phyloP scores from a whole-genome alignment of 1,140 invertebrate species.

The Nasonia longicornis region DNA sequence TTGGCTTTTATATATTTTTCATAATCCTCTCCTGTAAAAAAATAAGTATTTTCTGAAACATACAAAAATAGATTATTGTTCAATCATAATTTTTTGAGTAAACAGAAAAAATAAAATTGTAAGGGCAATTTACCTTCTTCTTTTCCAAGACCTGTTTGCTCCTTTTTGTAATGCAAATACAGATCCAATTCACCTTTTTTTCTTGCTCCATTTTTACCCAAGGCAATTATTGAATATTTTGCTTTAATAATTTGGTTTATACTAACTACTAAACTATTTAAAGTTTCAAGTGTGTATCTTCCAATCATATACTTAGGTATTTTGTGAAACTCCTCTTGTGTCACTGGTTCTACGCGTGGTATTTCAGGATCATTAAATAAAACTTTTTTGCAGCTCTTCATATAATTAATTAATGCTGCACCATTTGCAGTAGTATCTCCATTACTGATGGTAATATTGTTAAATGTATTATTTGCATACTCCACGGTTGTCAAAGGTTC shows the following conservation, averaged over 20 bases:
- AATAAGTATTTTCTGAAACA: constrained; percentile 58
- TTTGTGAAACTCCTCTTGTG: constrained; percentile 55
- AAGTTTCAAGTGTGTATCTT: constrained; percentile 52
- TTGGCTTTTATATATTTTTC: constrained; percentile 56
- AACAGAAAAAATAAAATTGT: neutral
- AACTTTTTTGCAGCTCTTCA: constrained; percentile 57
- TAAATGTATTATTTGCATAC: neutral
- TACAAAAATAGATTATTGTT: constrained; percentile 44
- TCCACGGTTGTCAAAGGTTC: neutral
- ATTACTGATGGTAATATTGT: constrained; percentile 8
- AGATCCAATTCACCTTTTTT: constrained; percentile 63
- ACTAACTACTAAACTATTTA: constrained; percentile 58
- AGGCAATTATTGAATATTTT: constrained; percentile 60
- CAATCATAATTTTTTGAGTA: constrained; percentile 26
- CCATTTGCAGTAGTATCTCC: neutral
- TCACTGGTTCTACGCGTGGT: constrained; percentile 49
- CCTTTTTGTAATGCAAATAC: constrained; percentile 59
- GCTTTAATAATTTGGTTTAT: constrained; percentile 61
- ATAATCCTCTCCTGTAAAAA: constrained; percentile 64
- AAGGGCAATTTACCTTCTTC: constrained; percentile 50
- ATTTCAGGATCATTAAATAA: constrained; percentile 58
- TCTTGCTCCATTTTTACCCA: constrained; percentile 58
- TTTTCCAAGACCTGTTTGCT: constrained; percentile 51
- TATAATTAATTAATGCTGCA: neutral
- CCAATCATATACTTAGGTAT: constrained; percentile 66